Evolutionary conservation across 2,888 invertebrate species (phyloP), one percentile per base, ranked within the genome.

Genomic region (Deilephila elpenor): DNA sequence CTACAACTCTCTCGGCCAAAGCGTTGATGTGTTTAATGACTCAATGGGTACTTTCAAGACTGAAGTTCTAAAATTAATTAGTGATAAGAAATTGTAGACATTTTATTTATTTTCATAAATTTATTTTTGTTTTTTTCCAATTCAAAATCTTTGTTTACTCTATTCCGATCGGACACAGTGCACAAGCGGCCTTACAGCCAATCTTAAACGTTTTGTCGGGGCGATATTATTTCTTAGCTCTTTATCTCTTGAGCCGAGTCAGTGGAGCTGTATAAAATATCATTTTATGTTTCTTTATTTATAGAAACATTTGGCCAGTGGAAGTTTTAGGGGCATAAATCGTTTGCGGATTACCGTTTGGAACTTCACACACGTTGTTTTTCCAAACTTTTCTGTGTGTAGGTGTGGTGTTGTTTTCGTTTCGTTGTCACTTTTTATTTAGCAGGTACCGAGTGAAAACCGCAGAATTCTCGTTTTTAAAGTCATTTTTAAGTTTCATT

Each of bases 191-290:
- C 19, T 56, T 56, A 56, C 14, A 51, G 14, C 73, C 74, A 78
- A 78, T 76, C 75, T 75, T 77, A 77, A 75, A 74, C 75, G 74
- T 76, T 79, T 77, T 75, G 75, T 75, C 72, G 73, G 74, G 71
- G 75, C 73, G 73, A 78, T 76, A 76, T 76, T 74, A 76, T 74
- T 77, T 75, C 75, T 73, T 75, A 74, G 61, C 70, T 73, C 25
- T 73, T 73, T 74, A 44, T 73, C 73, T 70, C 59, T 70, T 73
- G 60, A 73, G 60, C 44, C 70, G 25, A 51, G 25, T 20, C 67
- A 51, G 51, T 62, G 1, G 34, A 25, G 67, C 44, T 44, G 51
- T 67, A 67, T 67, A 59, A 71, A 71, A 71, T 59, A 37, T 70
- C 53, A 56, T 53, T 34, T 59, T 71, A 37, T 59, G 59, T 71